Conservation (phyloP, 2,797 vertebrate genomes). For the Halcyon smyrnensis region DNA sequence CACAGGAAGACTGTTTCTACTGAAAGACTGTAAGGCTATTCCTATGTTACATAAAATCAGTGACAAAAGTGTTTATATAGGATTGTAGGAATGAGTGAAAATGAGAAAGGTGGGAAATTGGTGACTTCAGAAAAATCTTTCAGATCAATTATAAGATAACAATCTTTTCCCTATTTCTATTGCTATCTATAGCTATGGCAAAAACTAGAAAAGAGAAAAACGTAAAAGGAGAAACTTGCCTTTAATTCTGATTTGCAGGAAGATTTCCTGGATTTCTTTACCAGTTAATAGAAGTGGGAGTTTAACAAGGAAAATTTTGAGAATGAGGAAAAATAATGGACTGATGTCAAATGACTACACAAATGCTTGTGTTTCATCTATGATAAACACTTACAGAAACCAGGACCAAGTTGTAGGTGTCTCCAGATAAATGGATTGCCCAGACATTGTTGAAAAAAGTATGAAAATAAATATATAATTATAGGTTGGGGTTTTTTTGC, state of each 20-base stretch:
- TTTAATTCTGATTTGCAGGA: neutral
- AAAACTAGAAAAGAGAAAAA: neutral
- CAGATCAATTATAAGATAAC: neutral
- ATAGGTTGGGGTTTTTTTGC: neutral
- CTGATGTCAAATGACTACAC: neutral
- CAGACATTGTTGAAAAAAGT: rapidly evolving
- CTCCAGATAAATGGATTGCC: neutral
- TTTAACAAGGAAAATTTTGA: neutral
- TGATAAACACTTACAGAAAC: neutral
- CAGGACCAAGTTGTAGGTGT: neutral
- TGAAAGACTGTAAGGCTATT: neutral
- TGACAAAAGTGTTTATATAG: rapidly evolving
- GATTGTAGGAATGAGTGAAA: neutral
- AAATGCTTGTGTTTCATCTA: neutral
- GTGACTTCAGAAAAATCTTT: neutral
- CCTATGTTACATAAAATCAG: neutral
- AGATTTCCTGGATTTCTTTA: neutral
- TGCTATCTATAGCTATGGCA: neutral
- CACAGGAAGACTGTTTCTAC: neutral
- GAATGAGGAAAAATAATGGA: neutral
- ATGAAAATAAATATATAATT: neutral
- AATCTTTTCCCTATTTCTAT: neutral
- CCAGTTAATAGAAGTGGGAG: neutral
- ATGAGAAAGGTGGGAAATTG: neutral
- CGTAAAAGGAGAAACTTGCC: neutral